Evolutionary conservation across 1,140 invertebrate species (phyloP), one percentile per base, ranked within the genome.

Genomic region (Drosophila parabipectinata): DNA sequence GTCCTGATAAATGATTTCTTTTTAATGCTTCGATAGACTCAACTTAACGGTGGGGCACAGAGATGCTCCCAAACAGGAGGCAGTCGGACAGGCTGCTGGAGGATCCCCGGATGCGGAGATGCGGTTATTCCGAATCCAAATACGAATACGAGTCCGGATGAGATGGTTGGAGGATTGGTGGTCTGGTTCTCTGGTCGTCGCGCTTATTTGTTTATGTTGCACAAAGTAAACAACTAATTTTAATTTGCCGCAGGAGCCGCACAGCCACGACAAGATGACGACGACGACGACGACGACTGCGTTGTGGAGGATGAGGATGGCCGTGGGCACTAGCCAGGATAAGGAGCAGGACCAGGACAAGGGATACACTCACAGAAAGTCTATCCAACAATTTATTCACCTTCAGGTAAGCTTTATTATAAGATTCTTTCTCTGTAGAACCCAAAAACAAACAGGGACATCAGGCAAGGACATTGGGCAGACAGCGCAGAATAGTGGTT

Each of bases 211-310:
- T 85, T 85, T 85, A 87, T 85, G 82, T 87, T 85, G 74, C 74
- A 77, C 82, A 85, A 81, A 85, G 78, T 82, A 85, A 87, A 85
- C 82, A 85, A 85, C 82, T 87, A 87, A 85, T 85, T 85, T 85
- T 87, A 87, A 85, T 85, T 85, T 87, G 82, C 82, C 82, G 82
- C 82, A 85, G 82, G 82, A 85, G 78, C 71, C 74, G 74, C 82
- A 78, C 78, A 78, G 14, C 74, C 63, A 82, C 54, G 72, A 72
- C 55, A 73, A 76, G 34, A 64, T 53, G 71, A 72, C 24, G 57
- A 73, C 52, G 39, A 62, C 44, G 57, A 55, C 14, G 52, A 66
- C 50, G 62, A 59, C 21, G 21, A 21, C 21, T 21, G 21, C 2
- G 21, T 21, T 21, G 21, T 0, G 44, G 48, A 58, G 24, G 44